Percentiles rank a stretch among this genome's conserved stretches.
Conservation (phyloP, 2,113 vertebrate genomes). For the Laticauda laticaudata region DNA sequence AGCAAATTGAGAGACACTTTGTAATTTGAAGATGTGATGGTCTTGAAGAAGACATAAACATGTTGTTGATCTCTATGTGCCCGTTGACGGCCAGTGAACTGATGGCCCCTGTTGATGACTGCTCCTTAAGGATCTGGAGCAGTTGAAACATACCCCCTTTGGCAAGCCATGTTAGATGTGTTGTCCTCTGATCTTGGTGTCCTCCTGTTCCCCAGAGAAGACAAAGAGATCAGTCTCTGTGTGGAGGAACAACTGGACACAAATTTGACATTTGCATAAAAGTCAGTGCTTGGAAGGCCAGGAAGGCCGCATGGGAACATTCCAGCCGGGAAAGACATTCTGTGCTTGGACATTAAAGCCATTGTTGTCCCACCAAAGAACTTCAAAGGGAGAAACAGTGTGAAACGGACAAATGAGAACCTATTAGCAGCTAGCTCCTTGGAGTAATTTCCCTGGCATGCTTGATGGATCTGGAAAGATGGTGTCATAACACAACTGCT, state of each 20-base stretch:
- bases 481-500: neutral
- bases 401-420: neutral
- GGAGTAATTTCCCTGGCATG: neutral
- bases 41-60: neutral
- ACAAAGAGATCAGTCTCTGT: neutral
- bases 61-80: neutral
- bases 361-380: neutral
- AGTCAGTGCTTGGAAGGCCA: neutral
- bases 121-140: neutral
- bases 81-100: neutral
- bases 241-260: neutral
- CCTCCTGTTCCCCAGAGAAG: neutral
- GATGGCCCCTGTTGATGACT: neutral
- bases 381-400: constrained; percentile 3
- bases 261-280: neutral
- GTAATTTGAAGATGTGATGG: neutral
- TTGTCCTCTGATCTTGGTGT: neutral
- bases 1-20: neutral
- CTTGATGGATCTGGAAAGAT: neutral
- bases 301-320: neutral
- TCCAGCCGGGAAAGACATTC: neutral
- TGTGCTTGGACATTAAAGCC: neutral
- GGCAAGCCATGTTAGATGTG: neutral
- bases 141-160: neutral
- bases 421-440: neutral